phyloP scores from a whole-genome alignment of 1,140 invertebrate species.

The Drosophila melanica region DNA sequence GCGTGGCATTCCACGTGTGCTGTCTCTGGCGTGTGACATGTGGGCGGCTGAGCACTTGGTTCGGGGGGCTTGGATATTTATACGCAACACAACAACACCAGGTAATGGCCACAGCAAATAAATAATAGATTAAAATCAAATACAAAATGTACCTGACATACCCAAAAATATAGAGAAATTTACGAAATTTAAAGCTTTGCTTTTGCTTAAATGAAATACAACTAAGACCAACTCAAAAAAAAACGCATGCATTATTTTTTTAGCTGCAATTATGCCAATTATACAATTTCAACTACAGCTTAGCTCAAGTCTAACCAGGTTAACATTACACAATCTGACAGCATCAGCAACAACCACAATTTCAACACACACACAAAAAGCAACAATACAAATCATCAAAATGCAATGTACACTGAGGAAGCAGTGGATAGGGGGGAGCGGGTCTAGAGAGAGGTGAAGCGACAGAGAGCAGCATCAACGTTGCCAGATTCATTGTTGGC shows the following conservation, averaged over 20 bases:
- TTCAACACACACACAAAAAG: constrained; percentile 24
- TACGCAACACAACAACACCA: constrained; percentile 1
- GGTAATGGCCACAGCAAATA: constrained; percentile 38
- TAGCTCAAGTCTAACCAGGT: constrained; percentile 3
- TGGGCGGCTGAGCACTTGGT: not conserved
- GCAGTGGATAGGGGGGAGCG: not conserved
- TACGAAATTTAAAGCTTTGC: not conserved
- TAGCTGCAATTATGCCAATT: constrained; percentile 16
- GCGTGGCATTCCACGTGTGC: constrained; percentile 62
- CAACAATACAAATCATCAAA: constrained; percentile 26
- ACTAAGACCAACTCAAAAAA: not conserved
- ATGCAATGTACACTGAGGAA: constrained; percentile 3
- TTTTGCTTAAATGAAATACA: not conserved
- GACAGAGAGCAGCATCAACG: constrained; percentile 6
- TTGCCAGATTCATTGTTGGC: constrained; percentile 25
- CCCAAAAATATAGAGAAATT: not conserved
- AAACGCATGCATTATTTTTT: not conserved
- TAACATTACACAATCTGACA: constrained; percentile 27
- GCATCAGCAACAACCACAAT: constrained; percentile 11
- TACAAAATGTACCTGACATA: constrained; percentile 21
- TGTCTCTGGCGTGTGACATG: constrained; percentile 39
- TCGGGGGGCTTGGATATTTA: constrained; percentile 16
- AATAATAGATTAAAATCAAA: constrained; percentile 50
- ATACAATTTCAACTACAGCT: constrained; percentile 16
- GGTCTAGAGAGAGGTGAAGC: not conserved